A percentile compares a stretch with the other conserved stretches of the same genome.
Evolutionary conservation across 2,888 invertebrate genomes (phyloP).

Genomic region (Ormyrus thymus): DNA sequence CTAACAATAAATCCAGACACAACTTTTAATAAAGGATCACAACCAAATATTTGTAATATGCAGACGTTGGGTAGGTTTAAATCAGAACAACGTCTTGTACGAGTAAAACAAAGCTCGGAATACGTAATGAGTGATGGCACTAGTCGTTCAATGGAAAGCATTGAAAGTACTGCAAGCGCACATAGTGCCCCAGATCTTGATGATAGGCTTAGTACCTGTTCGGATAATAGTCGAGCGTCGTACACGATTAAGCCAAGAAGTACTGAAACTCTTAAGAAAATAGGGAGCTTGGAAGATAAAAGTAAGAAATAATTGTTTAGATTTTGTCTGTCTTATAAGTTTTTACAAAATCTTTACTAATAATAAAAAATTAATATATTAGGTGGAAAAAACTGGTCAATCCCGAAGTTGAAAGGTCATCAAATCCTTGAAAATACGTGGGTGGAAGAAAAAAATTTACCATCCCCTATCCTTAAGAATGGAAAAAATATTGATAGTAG

Average conservation of each 20-base stretch:
- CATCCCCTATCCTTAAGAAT: constrained; percentile 69
- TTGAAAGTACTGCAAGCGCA: constrained; percentile 70
- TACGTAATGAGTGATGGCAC: constrained; percentile 60
- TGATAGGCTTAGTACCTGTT: constrained; percentile 70
- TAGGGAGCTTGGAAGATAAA: constrained; percentile 66
- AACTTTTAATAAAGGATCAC: constrained; percentile 65
- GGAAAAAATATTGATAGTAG: constrained; percentile 54
- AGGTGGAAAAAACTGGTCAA: constrained; percentile 46
- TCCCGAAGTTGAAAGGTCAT: constrained; percentile 59
- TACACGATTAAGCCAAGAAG: constrained; percentile 65
- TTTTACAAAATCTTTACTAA: neutral
- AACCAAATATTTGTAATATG: constrained; percentile 63
- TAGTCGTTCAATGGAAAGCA: constrained; percentile 71
- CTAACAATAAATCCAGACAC: constrained; percentile 54
- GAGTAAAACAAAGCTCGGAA: constrained; percentile 61
- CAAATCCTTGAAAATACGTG: constrained; percentile 65
- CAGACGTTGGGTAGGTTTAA: constrained; percentile 64
- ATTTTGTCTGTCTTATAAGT: neutral
- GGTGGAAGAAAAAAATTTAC: constrained; percentile 64
- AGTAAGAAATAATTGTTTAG: constrained; percentile 59
- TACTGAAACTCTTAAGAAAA: constrained; percentile 64
- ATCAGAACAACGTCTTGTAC: constrained; percentile 68
- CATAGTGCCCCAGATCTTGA: constrained; percentile 72
- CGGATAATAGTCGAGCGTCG: constrained; percentile 69
- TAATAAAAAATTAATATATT: constrained; percentile 9